These are phyloP conservation scores for Tanypteryx hageni DNA, from an alignment of 2,888 invertebrate species.

Conservation along the genomic window DNA sequence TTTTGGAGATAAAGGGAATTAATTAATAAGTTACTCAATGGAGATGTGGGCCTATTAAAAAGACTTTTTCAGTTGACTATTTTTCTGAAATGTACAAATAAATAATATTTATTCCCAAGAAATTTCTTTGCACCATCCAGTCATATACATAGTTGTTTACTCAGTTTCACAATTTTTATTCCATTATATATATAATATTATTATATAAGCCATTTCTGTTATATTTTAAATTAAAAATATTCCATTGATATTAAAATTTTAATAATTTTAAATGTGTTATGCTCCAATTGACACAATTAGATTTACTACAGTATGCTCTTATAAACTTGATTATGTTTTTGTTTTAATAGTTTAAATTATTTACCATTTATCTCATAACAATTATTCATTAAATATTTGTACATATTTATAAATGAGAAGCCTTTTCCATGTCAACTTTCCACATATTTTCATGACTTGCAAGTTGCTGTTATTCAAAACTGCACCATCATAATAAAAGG, in stretches of 20 bases:
- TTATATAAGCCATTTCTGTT: too few species aligned
- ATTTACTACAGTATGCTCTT: too few species aligned
- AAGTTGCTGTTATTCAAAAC: not conserved
- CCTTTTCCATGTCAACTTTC: constrained; percentile 30
- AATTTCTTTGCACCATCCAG: too few species aligned
- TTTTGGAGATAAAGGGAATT: constrained; percentile 38
- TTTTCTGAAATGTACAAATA: not conserved
- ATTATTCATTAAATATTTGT: constrained; percentile 31
- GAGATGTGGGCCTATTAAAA: constrained; percentile 18
- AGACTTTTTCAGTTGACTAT: not conserved
- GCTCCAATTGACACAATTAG: too few species aligned
- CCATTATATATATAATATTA: too few species aligned
- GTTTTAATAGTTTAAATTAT: not conserved
- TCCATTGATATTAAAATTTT: too few species aligned
- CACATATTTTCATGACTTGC: not conserved
- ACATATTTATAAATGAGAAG: constrained; percentile 20
- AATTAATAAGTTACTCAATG: not conserved
- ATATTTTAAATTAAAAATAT: too few species aligned
- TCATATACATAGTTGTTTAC: too few species aligned
- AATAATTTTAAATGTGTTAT: too few species aligned
- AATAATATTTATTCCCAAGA: not conserved
- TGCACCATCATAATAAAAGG: not conserved
- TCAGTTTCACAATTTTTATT: too few species aligned
- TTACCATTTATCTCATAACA: constrained; percentile 1
- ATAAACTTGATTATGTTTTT: too few species aligned